Base-by-base conservation (phyloP, 1,140 invertebrate genomes). In the Tenebrio molitor region DNA sequence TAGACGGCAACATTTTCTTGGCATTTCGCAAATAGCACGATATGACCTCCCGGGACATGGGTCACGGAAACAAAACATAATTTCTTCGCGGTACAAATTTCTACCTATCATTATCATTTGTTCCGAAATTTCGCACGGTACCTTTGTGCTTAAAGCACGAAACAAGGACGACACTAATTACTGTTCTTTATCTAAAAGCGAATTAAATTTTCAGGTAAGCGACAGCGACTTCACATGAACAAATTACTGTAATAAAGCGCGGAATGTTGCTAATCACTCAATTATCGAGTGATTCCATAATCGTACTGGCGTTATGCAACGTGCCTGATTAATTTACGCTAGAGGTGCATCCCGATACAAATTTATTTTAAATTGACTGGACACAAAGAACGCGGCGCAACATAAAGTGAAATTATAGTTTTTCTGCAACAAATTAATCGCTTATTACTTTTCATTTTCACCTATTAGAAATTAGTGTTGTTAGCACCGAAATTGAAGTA, bases 1-100 rank as follows among this genome's bases (percentile, higher is more conserved):
- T 58, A 58, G 36, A 39, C 14, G 23, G 50, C 21, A 58, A 58
- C 50, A 29, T 58, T 58, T 58, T 15, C 50, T 58, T 46, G 50
- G 15, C 50, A 58, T 58, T 58, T 58, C 15, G 23, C 50, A 58
- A 29, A 58, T 58, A 25, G 50, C 50, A 58, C 50, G 23, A 29
- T 15, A 7, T 58, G 23, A 58, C 21, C 50, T 58, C 25, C 12
- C 12, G 50, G 25, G 50, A 58, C 50, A 58, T 25, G 23, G 50
- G 50, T 58, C 50, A 29, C 21, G 50, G 42, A 6, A 46, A 46
- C 4, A 46, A n/a, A n/a, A n/a, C n/a, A n/a, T n/a, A n/a, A 46
- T 10, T 46, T 46, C 42, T 46, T 17, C 42, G 15, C 12, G n/a
- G n/a, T 17, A 46, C 42, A 58, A 29, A 58, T 58, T 58, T 58